Base-by-base conservation (phyloP, 2,797 vertebrate species). In the Dipus sagitta region DNA sequence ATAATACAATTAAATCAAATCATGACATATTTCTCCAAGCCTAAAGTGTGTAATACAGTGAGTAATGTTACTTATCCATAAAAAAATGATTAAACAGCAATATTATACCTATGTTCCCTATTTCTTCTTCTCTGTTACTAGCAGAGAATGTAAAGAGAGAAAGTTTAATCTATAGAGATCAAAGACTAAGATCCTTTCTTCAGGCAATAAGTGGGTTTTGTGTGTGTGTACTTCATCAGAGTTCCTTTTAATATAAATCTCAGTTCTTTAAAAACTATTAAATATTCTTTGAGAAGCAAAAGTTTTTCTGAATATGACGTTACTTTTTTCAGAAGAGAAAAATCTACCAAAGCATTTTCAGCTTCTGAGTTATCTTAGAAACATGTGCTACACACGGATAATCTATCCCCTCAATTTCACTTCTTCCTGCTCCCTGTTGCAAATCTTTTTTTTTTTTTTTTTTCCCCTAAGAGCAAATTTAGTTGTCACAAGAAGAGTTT, bases 281-380 rank as follows among this genome's bases (percentile, higher is more conserved):
- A 58, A 58, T n/a, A 3, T 14, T 17, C 4, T 14, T 58, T 14
- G 54, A 58, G 54, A 58, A 58, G 15, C 13, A 28, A 47, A 78
- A 12, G 0, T 42, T 77, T 3, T n/a, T 74, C 42, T 90, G 78
- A 96, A 86, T 74, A 1, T 38, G 42, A 30, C 17, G 13, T 71
- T 18, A 68, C 9, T 88, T 85, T 93, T 67, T 38, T 68, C 42
- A 62, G 85, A 84, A 15, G 13, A 62, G 4, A 75, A 91, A 91
- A 78, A 68, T 58, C 1, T 87, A 24, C 17, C 18, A 54, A 62
- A 79, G 23, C 62, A n/a, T 86, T 67, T 78, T 20, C 79, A 71
- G 4, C 9, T 62, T 2, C 2, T 0, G 58, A 80, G 52, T 85
- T 83, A 68, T 91, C 28, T 91, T 64, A 64, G 72, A 95, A 82